Evolutionary conservation across 2,113 vertebrate genomes (phyloP).

Genomic region (Eptesicus fuscus): DNA sequence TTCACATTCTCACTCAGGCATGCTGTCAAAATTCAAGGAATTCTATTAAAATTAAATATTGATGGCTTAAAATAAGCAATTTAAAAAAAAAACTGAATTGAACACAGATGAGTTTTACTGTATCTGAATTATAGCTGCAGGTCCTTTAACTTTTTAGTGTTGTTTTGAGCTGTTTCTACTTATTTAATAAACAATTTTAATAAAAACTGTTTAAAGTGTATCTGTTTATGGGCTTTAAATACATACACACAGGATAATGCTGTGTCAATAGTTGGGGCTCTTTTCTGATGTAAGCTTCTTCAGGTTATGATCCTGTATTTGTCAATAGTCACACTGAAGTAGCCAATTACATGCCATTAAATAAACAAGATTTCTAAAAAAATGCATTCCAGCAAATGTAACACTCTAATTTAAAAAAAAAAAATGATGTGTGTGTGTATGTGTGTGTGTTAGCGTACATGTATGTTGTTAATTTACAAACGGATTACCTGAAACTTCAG

Average conservation of each 20-base stretch:
- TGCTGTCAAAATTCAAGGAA: slow-evolving; percentile 11
- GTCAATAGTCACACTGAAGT: background rate
- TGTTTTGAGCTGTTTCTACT: background rate
- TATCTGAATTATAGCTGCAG: background rate
- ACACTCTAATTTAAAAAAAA: background rate
- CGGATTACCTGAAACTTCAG: background rate
- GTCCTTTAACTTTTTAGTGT: background rate
- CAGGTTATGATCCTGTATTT: background rate
- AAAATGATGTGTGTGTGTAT: background rate
- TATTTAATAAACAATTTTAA: slow-evolving; percentile 1
- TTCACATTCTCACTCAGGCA: slow-evolving; percentile 3
- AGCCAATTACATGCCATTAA: background rate
- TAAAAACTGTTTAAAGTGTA: background rate
- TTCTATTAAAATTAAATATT: slow-evolving; percentile 44
- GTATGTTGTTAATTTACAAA: background rate
- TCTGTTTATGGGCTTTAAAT: background rate
- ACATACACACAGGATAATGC: background rate
- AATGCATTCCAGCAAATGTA: background rate
- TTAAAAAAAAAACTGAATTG: background rate
- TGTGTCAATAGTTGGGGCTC: background rate
- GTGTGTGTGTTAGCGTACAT: background rate
- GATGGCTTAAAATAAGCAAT: background rate
- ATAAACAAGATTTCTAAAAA: background rate
- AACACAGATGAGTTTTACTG: background rate
- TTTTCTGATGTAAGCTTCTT: background rate